Evolutionary conservation across 1,140 invertebrate genomes (phyloP).

Genomic region (Rhagoletis zephyria): DNA sequence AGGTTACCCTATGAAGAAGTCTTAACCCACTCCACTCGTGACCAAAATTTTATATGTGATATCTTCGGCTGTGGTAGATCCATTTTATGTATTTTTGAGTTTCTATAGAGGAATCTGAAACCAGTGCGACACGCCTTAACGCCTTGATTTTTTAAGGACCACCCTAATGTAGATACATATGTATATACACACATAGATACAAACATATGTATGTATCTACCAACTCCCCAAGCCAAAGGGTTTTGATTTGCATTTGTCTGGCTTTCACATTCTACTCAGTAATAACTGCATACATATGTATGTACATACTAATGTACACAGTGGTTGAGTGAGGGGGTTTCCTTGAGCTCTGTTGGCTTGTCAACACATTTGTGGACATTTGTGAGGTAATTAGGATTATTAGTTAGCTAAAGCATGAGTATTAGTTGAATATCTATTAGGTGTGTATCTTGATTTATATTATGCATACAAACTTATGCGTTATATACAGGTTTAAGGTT

Average conservation of each 20-base stretch:
- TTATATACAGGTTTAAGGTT: not conserved
- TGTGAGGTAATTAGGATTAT: constrained; percentile 29
- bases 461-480: too few species aligned
- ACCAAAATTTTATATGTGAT: too few species aligned
- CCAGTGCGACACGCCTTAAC: too few species aligned
- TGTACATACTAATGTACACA: not conserved
- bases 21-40: too few species aligned
- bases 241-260: constrained; percentile 31
- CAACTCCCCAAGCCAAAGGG: not conserved
- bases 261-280: not conserved
- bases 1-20: too few species aligned
- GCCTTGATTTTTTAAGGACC: too few species aligned
- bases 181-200: not conserved
- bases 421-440: not conserved
- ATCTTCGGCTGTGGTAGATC: too few species aligned
- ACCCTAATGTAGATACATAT: not conserved
- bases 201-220: not conserved
- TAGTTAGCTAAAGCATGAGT: not conserved
- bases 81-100: too few species aligned
- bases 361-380: constrained; percentile 48
- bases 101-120: too few species aligned
- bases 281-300: not conserved
- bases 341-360: constrained; percentile 34
- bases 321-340: not conserved
- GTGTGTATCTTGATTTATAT: not conserved